A percentile compares a stretch with the other conserved stretches of the same genome.
Evolutionary conservation across 2,113 vertebrate species (phyloP).

Genomic region (Paedocypris sp.): DNA sequence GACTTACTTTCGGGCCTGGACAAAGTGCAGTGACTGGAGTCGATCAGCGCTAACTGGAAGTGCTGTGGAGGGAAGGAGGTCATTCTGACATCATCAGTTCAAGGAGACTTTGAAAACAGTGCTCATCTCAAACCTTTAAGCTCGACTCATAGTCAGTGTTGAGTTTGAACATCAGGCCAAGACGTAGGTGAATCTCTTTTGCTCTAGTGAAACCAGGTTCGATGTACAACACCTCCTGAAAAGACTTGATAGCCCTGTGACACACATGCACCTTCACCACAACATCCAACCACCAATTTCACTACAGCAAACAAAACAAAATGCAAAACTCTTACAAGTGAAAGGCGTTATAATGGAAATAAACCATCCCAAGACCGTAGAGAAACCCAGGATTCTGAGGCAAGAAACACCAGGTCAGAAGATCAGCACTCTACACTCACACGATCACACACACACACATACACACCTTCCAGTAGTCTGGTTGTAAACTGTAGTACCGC

Average conservation of each 20-base stretch:
- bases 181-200: conserved; percentile 96
- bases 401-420: neutral
- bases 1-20: conserved; percentile 98
- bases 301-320: neutral
- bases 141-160: conserved; percentile 97
- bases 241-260: conserved; percentile 93
- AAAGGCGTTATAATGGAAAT: conserved; percentile 99
- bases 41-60: conserved; percentile 98
- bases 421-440: neutral
- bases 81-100: neutral
- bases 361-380: conserved; percentile 98
- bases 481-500: conserved; percentile 99
- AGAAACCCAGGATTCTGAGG: conserved; percentile 95
- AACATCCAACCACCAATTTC: no score
- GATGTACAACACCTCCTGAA: conserved; percentile 98
- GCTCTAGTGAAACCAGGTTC: conserved; percentile 88
- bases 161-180: conserved; percentile 98
- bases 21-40: conserved; percentile 97
- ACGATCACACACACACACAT: neutral
- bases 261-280: neutral
- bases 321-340: conserved; percentile 76
- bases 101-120: no score
- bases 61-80: conserved; percentile 62
- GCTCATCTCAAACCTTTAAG: conserved; percentile 74
- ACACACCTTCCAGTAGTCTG: conserved; percentile 96